phyloP scores from a whole-genome alignment of 2,113 vertebrate species.

The Macrotis lagotis region DNA sequence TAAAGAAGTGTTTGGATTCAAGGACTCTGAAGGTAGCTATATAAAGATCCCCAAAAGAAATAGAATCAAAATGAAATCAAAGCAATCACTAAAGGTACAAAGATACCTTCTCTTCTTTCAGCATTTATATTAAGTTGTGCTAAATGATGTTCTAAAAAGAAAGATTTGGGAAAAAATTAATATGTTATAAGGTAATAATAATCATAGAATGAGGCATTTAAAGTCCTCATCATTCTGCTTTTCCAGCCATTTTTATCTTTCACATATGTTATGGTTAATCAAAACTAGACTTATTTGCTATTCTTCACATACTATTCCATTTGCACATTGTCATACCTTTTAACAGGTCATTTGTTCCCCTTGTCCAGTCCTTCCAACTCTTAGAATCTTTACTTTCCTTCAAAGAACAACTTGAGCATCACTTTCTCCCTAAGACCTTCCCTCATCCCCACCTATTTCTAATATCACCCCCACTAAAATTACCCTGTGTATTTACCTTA shows the following conservation, averaged over 20 bases:
- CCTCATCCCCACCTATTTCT: neutral
- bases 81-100: neutral
- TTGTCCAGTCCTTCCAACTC: neutral
- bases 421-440: neutral
- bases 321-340: neutral
- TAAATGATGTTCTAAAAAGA: slow-evolving; percentile 7
- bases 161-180: neutral
- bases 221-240: neutral
- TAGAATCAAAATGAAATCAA: neutral
- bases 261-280: neutral
- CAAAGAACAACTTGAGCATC: no score
- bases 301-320: neutral
- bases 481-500: neutral
- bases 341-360: neutral
- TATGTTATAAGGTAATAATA: neutral
- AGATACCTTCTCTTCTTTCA: neutral
- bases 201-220: neutral
- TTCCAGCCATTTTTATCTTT: neutral
- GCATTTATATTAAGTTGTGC: neutral
- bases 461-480: neutral
- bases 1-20: neutral
- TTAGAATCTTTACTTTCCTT: neutral
- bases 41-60: neutral
- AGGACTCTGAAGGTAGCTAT: neutral
- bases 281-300: neutral